Evolutionary conservation across 2,113 vertebrate species (phyloP).

Genomic region (Myotis brandtii): DNA sequence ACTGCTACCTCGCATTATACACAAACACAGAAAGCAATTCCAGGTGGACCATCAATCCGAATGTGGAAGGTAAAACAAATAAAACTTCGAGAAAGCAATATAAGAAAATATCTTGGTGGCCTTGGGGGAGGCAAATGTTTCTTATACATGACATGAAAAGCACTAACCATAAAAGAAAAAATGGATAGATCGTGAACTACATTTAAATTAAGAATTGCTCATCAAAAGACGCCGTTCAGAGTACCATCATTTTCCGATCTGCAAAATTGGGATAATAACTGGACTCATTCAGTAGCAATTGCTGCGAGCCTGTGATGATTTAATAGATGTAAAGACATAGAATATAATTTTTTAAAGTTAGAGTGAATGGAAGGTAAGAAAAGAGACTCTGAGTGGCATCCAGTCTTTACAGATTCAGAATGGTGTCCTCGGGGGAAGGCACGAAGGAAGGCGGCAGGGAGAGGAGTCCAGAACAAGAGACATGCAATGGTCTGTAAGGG

Average conservation of each 20-base stretch:
- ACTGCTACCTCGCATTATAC: not conserved
- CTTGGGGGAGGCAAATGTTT: not conserved
- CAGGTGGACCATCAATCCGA: not conserved
- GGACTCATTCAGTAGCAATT: not conserved
- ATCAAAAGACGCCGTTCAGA: not conserved
- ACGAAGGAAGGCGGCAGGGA: fast-evolving
- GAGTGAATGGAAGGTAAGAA: not conserved
- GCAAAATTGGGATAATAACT: not conserved
- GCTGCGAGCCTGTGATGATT: not conserved
- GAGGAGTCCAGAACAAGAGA: not conserved
- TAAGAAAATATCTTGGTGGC: not conserved
- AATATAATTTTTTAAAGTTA: not conserved
- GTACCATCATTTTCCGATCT: not conserved
- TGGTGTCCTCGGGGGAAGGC: fast-evolving
- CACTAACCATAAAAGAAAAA: not conserved
- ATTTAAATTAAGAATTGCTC: not conserved
- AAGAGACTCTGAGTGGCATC: not conserved
- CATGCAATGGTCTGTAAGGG: no score
- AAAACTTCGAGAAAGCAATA: not conserved
- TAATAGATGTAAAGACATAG: not conserved
- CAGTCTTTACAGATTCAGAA: not conserved
- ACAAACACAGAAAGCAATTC: not conserved
- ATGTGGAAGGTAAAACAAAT: not conserved
- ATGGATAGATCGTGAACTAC: not conserved
- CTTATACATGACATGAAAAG: not conserved